Base-by-base conservation (phyloP, 1,140 invertebrate genomes). In the Sycophila sp. region DNA sequence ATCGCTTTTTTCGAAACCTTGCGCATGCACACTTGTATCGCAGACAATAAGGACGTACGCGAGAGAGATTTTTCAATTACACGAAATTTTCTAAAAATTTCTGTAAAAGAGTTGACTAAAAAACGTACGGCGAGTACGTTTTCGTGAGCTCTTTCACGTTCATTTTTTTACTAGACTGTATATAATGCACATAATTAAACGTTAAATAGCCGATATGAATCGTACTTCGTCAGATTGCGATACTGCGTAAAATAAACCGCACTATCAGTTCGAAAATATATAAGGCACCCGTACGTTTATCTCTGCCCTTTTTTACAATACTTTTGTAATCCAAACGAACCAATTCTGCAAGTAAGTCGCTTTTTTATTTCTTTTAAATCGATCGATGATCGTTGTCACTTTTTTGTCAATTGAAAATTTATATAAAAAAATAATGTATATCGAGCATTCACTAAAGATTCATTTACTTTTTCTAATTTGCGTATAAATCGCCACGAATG, bases 11-110 rank as follows among this genome's bases (percentile, higher is more conserved):
- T 63, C 15, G 17, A 56, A 47, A 56, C 13, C 38, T 71, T 60
- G 42, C 22, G 34, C 26, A 53, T 65, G 42, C 45, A 59, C 19
- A 63, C 40, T 47, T 17, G 47, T 65, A 51, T 60, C 2, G 69
- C 66, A 71, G 69, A 71, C 62, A 71, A 71, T 71, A 71, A 71
- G 63, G 28, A 26, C 0, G 59, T 49, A 34, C 7, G 4, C 2
- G n/a, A n/a, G n/a, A n/a, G n/a, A n/a, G n/a, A n/a, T n/a, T n/a
- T n/a, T n/a, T n/a, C n/a, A n/a, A n/a, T n/a, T n/a, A n/a, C 47
- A 32, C 6, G 53, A 71, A 65, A 47, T 64, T 49, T 36, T 28
- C 15, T 19, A 32, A 36, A 71, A 71, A 32, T 38, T 49, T 71
- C 53, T 34, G 32, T 26, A 17, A 19, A 56, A 13, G n/a, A n/a